Percentiles rank a stretch among this genome's conserved stretches.
Evolutionary conservation across 2,113 vertebrate genomes (phyloP).

Genomic region (Suncus etruscus): DNA sequence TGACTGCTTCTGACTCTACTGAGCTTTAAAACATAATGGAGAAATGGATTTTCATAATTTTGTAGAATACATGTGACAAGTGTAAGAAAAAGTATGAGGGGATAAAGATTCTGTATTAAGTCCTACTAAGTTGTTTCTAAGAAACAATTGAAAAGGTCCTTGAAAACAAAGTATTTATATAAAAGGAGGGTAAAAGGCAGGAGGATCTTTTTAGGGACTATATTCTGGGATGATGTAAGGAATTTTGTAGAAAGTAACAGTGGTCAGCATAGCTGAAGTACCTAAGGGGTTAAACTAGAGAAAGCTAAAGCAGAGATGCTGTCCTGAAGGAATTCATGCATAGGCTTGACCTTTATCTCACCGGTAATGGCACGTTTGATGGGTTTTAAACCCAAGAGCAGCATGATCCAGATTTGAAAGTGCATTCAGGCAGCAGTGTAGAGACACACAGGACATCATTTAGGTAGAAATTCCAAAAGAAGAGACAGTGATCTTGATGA

Average conservation of each 20-base stretch:
- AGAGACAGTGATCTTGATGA: too few relatives aligned
- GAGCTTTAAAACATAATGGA: neutral
- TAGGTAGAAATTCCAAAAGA: neutral
- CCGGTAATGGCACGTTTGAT: neutral
- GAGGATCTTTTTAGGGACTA: neutral
- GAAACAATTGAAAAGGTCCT: neutral
- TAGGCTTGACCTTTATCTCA: neutral
- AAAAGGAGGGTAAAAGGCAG: neutral
- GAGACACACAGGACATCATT: neutral
- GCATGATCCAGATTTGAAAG: neutral
- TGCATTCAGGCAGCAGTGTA: neutral
- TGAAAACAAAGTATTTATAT: neutral
- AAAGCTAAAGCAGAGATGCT: neutral
- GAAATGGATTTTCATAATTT: slow-evolving; percentile 1
- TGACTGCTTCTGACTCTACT: neutral
- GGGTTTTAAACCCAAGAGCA: neutral
- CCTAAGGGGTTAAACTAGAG: too few relatives aligned
- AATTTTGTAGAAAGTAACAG: neutral
- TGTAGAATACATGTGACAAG: neutral
- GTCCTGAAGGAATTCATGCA: rapidly evolving
- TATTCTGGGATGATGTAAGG: neutral
- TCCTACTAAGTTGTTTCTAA: neutral
- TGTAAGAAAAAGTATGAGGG: neutral
- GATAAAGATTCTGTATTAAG: neutral
- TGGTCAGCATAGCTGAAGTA: neutral